Evolutionary conservation across 1,140 invertebrate genomes (phyloP), one percentile per base, ranked within the genome.

Genomic region (Lasioglossum baleicum): DNA sequence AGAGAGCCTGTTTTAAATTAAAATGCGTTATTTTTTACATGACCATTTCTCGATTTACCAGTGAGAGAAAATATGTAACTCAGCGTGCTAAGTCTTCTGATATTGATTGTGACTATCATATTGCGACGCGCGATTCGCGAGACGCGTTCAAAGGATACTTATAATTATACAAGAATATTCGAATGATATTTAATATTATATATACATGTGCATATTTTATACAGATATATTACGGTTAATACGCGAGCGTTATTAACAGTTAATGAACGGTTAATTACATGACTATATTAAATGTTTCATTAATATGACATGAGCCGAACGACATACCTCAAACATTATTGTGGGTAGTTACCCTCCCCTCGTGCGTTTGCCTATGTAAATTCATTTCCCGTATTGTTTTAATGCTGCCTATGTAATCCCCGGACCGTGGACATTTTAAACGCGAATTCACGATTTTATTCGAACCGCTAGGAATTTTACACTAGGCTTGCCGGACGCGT

Each of bases 311-410:
- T 82, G 84, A 90, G 88, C 88, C 91, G 90, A 92, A 91, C 88
- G 88, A 92, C 87, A 92, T 93, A 92, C 91, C 92, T 92, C 91
- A 92, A 35, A 82, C 56, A 22, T 58, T 85, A 81, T 83, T 66
- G 82, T 87, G 80, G 86, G 75, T 86, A 88, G 87, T 91, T 90
- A 92, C 83, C 88, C 83, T 75, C 68, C 80, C 82, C 81, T 67
- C 80, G 80, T 91, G 86, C 85, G 80, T 90, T 90, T 87, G 89
- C 78, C 63, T 40, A 10, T 66, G 51, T 72, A 76, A 82, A 72
- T 61, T 63, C 3, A 58, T 17, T 66, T 60, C 15, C 48, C 26
- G 13, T 35, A 4, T 15, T 53, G 31, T 35, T 26, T 7, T 15
- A 22, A 56, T 48, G 64, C n/a, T 35, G 8, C 42, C 40, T 69